Conservation (phyloP, 2,113 vertebrate species). For the Esox niger region DNA sequence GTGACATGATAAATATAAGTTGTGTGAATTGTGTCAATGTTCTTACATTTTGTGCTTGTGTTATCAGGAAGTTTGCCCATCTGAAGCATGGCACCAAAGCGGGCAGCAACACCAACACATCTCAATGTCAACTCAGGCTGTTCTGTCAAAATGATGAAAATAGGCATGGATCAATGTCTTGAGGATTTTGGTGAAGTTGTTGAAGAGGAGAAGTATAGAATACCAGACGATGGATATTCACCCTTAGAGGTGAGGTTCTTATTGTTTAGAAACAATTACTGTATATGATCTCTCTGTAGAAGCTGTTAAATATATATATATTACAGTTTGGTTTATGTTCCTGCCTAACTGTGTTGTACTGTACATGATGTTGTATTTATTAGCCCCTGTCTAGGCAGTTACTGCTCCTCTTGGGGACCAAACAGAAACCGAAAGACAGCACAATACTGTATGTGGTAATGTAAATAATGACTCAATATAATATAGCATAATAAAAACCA, state of each 20-base stretch:
- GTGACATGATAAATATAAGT: not conserved
- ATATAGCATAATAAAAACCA: too few species aligned
- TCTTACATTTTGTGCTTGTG: not conserved
- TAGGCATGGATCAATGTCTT: slow-evolving; percentile 23
- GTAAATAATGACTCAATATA: too few species aligned
- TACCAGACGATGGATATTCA: slow-evolving; percentile 51
- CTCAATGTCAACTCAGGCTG: slow-evolving; percentile 11
- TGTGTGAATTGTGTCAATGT: not conserved
- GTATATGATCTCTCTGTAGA: too few species aligned
- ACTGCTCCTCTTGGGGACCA: too few species aligned
- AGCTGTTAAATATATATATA: too few species aligned
- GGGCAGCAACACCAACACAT: slow-evolving; percentile 34
- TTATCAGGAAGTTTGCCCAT: not conserved
- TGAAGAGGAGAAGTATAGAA: slow-evolving; percentile 53
- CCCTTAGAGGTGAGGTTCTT: slow-evolving; percentile 30
- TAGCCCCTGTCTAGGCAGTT: too few species aligned
- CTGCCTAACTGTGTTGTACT: too few species aligned
- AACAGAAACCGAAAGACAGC: too few species aligned
- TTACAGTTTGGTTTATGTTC: too few species aligned
- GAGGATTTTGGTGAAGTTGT: slow-evolving; percentile 48
- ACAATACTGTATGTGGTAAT: too few species aligned
- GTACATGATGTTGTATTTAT: too few species aligned
- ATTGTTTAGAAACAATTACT: slow-evolving; percentile 35
- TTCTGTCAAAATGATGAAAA: slow-evolving; percentile 61
- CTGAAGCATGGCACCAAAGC: slow-evolving; percentile 66